Conservation (phyloP, 1,140 invertebrate genomes). For the Anadara kagoshimensis region DNA sequence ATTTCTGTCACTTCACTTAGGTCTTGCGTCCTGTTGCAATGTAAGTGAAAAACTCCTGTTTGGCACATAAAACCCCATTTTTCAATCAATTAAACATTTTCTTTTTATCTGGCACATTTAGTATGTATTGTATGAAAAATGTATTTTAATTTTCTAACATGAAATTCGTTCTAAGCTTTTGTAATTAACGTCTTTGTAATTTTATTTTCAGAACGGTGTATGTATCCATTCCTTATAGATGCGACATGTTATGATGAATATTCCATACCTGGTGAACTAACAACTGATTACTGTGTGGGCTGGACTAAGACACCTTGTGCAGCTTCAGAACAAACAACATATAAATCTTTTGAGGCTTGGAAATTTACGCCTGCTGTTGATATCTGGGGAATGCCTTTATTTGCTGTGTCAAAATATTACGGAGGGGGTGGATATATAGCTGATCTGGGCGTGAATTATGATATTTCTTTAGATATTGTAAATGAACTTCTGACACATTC, state of each 20-base stretch:
- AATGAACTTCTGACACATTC: constrained; percentile 60
- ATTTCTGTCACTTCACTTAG: no score
- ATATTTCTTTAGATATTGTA: constrained; percentile 44
- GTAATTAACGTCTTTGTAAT: neutral
- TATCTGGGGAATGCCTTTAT: constrained; percentile 38
- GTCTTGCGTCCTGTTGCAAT: no score
- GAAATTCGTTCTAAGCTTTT: no score
- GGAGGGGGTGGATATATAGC: constrained; percentile 48
- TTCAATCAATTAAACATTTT: no score
- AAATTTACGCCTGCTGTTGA: constrained; percentile 35
- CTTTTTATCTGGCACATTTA: no score
- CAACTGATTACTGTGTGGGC: constrained; percentile 28
- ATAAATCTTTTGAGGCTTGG: constrained; percentile 37
- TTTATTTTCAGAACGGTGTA: constrained; percentile 26
- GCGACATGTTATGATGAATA: constrained; percentile 34
- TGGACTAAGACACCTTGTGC: constrained; percentile 36
- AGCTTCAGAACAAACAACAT: constrained; percentile 7
- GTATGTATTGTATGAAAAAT: no score
- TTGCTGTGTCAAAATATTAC: constrained; percentile 32
- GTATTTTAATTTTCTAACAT: no score
- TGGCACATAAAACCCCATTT: no score
- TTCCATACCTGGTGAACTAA: constrained; percentile 25
- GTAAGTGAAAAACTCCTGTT: no score
- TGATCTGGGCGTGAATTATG: constrained; percentile 38
- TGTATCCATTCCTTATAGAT: constrained; percentile 2